Evolutionary conservation across 2,113 vertebrate genomes (phyloP), one percentile per base, ranked within the genome.

Genomic region (Colistium nudipinnis): DNA sequence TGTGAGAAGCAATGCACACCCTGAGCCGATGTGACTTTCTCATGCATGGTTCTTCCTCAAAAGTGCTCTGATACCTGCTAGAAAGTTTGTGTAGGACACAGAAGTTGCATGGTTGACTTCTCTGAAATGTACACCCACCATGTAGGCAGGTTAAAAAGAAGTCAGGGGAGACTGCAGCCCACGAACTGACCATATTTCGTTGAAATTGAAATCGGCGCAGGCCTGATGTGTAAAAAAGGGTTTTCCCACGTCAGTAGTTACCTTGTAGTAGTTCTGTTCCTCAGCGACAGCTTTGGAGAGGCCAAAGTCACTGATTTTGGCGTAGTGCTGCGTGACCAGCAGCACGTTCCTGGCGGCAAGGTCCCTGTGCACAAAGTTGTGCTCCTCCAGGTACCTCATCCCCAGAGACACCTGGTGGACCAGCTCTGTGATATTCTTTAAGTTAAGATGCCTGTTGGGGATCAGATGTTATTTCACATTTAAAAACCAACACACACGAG

Each of bases 271-370:
- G 82, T 88, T 87, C 1, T 91, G 38, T 2, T 91, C 94, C 66
- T 96, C 94, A 20, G 90, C 91, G 2, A 99, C 93, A 2, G 96
- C 95, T 91, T 99, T 99, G 38, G 97, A 99, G 74, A 99, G 96
- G n/a, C 98, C 98, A 0, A 99, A 99, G 86, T 99, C 98, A 10
- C 98, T 99, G 90, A 99, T 99, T 90, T 99, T 99, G 77, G 98
- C 97, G 38, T 99, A 99, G 90, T 98, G 97, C 81, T 99, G 97
- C 0, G 97, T 98, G 53, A 98, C 98, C 75, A 99, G 89, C 47
- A 99, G 84, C 0, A 99, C 98, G 0, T 99, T 99, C 73, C 97
- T 93, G 52, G 97, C 97, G 27, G 97, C 97, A n/a, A 99, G 92
- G 88, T 99, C 97, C 57, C 97, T 92, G 84, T 98, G 97, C 62